Base-by-base conservation (phyloP, 2,113 vertebrate species). In the Oreotragus oreotragus region DNA sequence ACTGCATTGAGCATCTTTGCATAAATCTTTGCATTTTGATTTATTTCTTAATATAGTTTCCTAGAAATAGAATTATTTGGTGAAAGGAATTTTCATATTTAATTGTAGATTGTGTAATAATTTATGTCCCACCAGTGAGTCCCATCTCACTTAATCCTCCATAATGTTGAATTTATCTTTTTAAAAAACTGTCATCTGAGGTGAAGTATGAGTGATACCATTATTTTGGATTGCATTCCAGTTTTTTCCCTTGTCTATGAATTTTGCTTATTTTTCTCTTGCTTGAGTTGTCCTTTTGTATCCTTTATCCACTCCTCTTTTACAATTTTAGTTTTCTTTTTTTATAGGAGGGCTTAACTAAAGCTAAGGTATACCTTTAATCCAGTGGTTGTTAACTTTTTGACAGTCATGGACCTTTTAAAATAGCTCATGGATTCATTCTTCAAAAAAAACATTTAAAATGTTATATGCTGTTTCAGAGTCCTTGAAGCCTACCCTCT, bases 221-320 rank as follows among this genome's bases (percentile, higher is more conserved):
- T 95, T 93, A 47, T 85, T 97, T 97, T 94, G 55, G 12, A 66
- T 94, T 90, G 3, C 27, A 62, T 91, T 91, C 62, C 39, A 70
- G 43, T 30, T 64, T 83, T 81, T 88, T 43, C 21, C 36, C 39
- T 28, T 77, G 23, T 88, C 80, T 86, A 39, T 64, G 2, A 76
- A 13, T 81, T 94, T 94, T 88, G 91, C 28, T 77, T 85, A 45
- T 19, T 79, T 79, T 85, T 90, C 9, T 53, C 16, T 79, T 84
- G 47, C 23, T 79, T 84, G 64, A 92, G 33, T 93, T 93, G 39
- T 84, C 70, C 15, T 36, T 85, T 88, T 84, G 30, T 91, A 23
- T 88, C n/a, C 21, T 89, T 62, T 90, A 39, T 36, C 14, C 30
- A 27, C 19, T 70, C 88, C 39, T 15, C 43, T 86, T 97, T 91